These are phyloP conservation scores for Eledone cirrhosa DNA, from an alignment of 2,888 invertebrate genomes.

Conservation along the genomic window DNA sequence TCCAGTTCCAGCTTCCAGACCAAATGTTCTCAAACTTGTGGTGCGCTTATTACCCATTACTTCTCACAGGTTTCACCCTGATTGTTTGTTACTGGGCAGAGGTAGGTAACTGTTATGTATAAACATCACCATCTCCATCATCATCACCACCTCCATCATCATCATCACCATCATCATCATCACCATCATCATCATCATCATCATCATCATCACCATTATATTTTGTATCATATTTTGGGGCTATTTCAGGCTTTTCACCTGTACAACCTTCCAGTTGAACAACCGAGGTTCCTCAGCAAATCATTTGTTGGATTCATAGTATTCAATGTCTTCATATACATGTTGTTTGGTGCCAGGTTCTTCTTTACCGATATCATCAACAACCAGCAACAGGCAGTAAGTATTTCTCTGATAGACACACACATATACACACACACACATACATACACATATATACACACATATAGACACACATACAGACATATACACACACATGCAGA, in stretches of 20 bases:
- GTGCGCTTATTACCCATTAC: constrained; percentile 45
- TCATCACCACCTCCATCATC: not conserved
- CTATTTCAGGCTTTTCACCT: constrained; percentile 43
- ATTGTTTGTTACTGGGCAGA: constrained; percentile 49
- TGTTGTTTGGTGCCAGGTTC: constrained; percentile 37
- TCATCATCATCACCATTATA: not conserved
- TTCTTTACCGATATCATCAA: constrained; percentile 36
- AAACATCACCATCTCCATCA: not conserved
- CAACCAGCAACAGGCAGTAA: constrained; percentile 33
- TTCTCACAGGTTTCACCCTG: constrained; percentile 43
- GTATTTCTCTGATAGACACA: not conserved
- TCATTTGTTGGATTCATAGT: constrained; percentile 41
- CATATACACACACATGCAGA: too few species aligned
- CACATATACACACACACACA: too few species aligned
- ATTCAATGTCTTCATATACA: constrained; percentile 41
- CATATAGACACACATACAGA: too few species aligned
- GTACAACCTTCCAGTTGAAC: constrained; percentile 33
- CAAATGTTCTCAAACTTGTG: constrained; percentile 39
- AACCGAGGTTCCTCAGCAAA: constrained; percentile 44
- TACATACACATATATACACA: too few species aligned
- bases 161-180: not conserved
- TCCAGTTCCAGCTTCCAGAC: constrained; percentile 40
- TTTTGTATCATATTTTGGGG: not conserved
- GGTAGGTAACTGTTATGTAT: constrained; percentile 33
- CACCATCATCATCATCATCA: not conserved